Percentiles rank a stretch among this genome's conserved stretches.
Evolutionary conservation across 2,888 invertebrate genomes (phyloP).

Genomic region (Drosophila birchii): DNA sequence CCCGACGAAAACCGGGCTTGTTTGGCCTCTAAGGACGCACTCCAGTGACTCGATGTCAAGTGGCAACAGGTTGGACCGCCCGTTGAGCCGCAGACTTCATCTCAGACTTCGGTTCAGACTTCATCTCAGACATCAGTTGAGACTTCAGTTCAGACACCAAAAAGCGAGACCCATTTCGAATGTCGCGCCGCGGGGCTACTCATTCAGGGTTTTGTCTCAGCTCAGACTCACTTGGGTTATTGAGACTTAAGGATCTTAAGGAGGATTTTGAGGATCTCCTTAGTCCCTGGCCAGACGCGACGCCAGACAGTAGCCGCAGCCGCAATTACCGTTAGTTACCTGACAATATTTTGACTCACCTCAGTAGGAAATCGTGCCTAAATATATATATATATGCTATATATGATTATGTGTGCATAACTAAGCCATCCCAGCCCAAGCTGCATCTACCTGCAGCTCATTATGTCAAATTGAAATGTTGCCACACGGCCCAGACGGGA

Average conservation of each 20-base stretch:
- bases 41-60: conserved; percentile 61
- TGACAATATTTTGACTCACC: conserved; percentile 68
- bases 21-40: conserved; percentile 23
- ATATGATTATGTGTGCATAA: conserved; percentile 31
- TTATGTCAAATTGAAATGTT: conserved; percentile 73
- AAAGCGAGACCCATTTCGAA: conserved; percentile 35
- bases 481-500: conserved; percentile 45
- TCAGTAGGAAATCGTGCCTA: conserved; percentile 38
- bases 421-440: conserved; percentile 19
- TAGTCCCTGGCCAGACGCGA: conserved; percentile 5
- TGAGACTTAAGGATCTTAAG: conserved; percentile 11
- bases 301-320: conserved; percentile 68
- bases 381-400: conserved; percentile 1
- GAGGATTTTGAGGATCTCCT: conserved; percentile 9
- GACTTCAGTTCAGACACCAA: conserved; percentile 1
- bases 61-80: conserved; percentile 75
- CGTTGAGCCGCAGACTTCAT: conserved; percentile 16
- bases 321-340: conserved; percentile 74
- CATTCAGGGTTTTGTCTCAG: conserved; percentile 59
- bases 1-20: conserved; percentile 23
- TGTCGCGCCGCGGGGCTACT: conserved; percentile 72
- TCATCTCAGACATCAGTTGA: background rate
- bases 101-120: conserved; percentile 10
- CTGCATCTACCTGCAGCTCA: conserved; percentile 46
- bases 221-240: conserved; percentile 36